Evolutionary conservation across 1,140 invertebrate genomes (phyloP), one percentile per base, ranked within the genome.

Genomic region (Drosophila elegans): DNA sequence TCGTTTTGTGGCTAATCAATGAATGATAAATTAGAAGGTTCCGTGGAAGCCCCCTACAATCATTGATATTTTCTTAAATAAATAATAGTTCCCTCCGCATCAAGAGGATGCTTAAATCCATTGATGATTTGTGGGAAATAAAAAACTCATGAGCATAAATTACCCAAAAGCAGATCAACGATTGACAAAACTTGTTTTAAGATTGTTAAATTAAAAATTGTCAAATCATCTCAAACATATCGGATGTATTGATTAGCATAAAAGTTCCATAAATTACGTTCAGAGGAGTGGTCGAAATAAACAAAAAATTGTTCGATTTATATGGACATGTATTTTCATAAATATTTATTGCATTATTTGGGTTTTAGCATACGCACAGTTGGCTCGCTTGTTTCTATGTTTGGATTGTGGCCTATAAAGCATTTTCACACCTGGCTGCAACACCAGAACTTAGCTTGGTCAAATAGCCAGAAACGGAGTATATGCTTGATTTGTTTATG

Each of bases 401-500:
- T 38, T 54, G 67, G 25, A 25, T 29, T 61, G 55, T 36, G 69
- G 75, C 74, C 54, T 42, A 63, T 41, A 78, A 67, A 46, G 13
- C 41, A 69, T 88, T 88, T 89, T 88, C 84, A 88, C 84, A 88
- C 84, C 83, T 89, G 84, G 78, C 66, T 66, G 62, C 63, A 66
- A 11, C n/a, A 41, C 41, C 52, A 69, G 44, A 74, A 64, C 25
- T 41, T n/a, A 55, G 54, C 21, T 39, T 66, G 73, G 60, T 38
- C 27, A 52, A 62, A 45, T 41, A 12, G 27, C 13, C 49, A 13
- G 36, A 34, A 74, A 39, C 32, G 52, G 32, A 51, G 51, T 41
- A 38, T 57, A 45, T 45, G 64, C 45, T 75, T 63, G 80, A 84
- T 89, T 89, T 84, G 84, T 89, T 89, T 88, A 88, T 78, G 55